These are phyloP conservation scores for Bubo bubo DNA, from an alignment of 2,113 vertebrate species.

Conservation along the genomic window DNA sequence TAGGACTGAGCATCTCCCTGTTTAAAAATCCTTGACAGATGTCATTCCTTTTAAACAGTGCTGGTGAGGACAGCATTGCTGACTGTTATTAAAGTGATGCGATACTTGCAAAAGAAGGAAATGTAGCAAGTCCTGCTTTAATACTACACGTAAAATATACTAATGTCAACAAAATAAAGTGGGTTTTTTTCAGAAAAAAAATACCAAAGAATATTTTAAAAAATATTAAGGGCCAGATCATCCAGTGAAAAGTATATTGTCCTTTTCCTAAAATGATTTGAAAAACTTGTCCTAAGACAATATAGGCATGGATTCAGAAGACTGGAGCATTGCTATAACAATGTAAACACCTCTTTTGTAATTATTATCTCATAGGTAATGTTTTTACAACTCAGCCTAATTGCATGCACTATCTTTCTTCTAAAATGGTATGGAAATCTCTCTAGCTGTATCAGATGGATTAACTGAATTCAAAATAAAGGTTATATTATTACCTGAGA, in stretches of 20 bases:
- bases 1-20: background rate
- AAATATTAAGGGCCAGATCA: background rate
- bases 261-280: background rate
- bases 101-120: background rate
- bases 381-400: background rate
- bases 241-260: background rate
- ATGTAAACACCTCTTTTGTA: background rate
- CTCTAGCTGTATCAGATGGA: background rate
- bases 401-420: background rate
- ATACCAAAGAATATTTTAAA: background rate
- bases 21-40: background rate
- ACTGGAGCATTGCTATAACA: background rate
- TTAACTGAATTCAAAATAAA: background rate
- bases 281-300: background rate
- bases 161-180: background rate
- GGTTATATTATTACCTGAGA: background rate
- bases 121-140: background rate
- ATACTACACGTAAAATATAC: background rate
- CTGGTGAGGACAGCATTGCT: background rate
- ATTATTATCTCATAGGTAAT: background rate
- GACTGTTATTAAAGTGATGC: background rate
- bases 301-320: background rate
- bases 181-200: background rate
- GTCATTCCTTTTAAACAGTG: background rate
- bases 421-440: background rate